These are phyloP conservation scores for Tachuris rubrigastra DNA, from an alignment of 2,113 vertebrate genomes.

Conservation along the genomic window DNA sequence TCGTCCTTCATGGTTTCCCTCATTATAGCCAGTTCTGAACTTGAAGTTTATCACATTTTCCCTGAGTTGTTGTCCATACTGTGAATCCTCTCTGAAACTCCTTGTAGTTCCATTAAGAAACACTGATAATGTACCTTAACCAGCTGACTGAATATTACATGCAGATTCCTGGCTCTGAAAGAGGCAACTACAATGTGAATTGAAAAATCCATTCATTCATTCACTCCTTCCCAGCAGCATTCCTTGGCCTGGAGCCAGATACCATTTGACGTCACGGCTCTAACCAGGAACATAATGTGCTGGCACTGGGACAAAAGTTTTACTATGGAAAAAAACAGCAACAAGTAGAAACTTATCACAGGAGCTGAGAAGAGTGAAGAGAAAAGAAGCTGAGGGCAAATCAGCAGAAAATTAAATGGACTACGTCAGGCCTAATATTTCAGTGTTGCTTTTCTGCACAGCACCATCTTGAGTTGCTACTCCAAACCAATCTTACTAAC, in stretches of 20 bases:
- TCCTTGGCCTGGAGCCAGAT: slow-evolving; percentile 72
- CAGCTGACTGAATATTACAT: background rate
- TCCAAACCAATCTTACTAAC: background rate
- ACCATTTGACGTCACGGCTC: slow-evolving; percentile 74
- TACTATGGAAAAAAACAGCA: slow-evolving; percentile 28
- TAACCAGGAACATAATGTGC: slow-evolving; percentile 80
- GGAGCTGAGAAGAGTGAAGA: background rate
- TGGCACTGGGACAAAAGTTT: slow-evolving; percentile 62
- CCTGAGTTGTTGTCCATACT: background rate
- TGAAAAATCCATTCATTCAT: slow-evolving; percentile 40
- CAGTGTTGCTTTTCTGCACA: background rate
- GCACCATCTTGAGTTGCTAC: background rate
- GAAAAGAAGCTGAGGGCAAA: background rate
- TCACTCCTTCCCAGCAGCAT: slow-evolving; percentile 62
- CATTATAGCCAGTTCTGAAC: background rate
- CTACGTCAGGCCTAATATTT: background rate
- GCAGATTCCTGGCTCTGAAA: background rate
- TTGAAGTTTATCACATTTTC: background rate
- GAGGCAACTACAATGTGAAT: slow-evolving; percentile 1
- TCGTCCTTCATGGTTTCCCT: background rate
- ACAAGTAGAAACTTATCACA: slow-evolving; percentile 22
- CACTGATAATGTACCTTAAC: background rate
- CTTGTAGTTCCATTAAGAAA: background rate
- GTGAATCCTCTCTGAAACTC: background rate
- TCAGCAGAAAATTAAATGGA: background rate